phyloP scores from a whole-genome alignment of 2,113 vertebrate genomes.

The Potamarius usumacintae region DNA sequence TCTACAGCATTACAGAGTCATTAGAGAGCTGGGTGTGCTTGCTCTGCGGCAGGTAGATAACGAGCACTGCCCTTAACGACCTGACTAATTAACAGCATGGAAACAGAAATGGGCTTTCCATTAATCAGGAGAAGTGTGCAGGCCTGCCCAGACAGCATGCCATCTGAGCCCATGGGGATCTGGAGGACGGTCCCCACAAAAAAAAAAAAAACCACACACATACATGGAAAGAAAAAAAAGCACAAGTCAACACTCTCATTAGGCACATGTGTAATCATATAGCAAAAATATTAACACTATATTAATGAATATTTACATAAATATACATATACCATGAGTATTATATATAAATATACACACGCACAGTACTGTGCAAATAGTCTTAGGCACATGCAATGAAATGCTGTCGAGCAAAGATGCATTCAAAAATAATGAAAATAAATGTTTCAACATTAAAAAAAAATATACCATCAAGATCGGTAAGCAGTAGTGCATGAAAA shows the following conservation, averaged over 20 bases:
- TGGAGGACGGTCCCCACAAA: slow-evolving; percentile 61
- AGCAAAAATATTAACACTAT: background rate
- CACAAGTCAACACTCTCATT: background rate
- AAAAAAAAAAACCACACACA: slow-evolving; percentile 58
- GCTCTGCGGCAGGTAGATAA: slow-evolving; percentile 68
- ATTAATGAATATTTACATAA: background rate
- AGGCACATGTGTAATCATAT: background rate
- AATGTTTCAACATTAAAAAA: no score
- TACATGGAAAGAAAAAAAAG: slow-evolving; percentile 14
- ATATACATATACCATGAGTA: background rate
- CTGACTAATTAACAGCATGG: slow-evolving; percentile 79
- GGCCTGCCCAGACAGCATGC: slow-evolving; percentile 78
- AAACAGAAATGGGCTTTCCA: slow-evolving; percentile 78
- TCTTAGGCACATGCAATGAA: no score
- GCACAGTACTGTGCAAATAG: no score
- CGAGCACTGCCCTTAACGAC: slow-evolving; percentile 75
- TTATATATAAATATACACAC: no score
- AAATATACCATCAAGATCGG: no score
- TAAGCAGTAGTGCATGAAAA: no score
- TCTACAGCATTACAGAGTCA: slow-evolving; percentile 51
- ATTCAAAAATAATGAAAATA: no score
- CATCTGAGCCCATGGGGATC: slow-evolving; percentile 69
- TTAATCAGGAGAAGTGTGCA: slow-evolving; percentile 74
- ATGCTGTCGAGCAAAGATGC: no score
- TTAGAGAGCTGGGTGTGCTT: slow-evolving; percentile 61